These are phyloP conservation scores for Dipodomys merriami DNA, from an alignment of 2,113 vertebrate species.

Conservation along the genomic window DNA sequence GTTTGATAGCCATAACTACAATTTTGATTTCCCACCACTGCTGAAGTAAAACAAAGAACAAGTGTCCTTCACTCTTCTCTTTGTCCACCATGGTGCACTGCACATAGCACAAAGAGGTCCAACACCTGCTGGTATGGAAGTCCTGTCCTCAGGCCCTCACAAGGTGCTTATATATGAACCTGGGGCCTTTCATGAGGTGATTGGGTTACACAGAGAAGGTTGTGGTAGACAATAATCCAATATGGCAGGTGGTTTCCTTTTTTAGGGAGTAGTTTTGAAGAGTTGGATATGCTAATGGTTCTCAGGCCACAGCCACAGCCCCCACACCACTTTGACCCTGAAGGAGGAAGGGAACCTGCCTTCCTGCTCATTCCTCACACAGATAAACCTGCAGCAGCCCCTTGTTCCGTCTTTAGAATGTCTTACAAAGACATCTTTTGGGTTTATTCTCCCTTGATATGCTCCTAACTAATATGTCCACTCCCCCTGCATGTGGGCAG, in stretches of 20 bases:
- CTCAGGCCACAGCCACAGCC: too few species aligned
- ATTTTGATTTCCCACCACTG: not conserved
- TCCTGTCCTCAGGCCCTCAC: not conserved
- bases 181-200: not conserved
- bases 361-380: too few species aligned
- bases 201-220: not conserved
- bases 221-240: not conserved
- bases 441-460: not conserved
- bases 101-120: not conserved
- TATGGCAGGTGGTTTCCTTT: not conserved
- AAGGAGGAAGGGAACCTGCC: too few species aligned
- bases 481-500: fast-evolving
- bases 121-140: not conserved
- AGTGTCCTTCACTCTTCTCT: not conserved
- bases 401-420: too few species aligned
- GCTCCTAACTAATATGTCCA: not conserved
- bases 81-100: not conserved
- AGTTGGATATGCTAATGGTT: too few species aligned
- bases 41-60: not conserved
- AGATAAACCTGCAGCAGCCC: too few species aligned
- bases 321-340: too few species aligned
- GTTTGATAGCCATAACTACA: not conserved
- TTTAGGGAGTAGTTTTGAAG: too few species aligned
- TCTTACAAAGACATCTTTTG: too few species aligned
- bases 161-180: not conserved